phyloP scores from a whole-genome alignment of 92 coral and sea anemone genomes.

The Heliopora coerulea region DNA sequence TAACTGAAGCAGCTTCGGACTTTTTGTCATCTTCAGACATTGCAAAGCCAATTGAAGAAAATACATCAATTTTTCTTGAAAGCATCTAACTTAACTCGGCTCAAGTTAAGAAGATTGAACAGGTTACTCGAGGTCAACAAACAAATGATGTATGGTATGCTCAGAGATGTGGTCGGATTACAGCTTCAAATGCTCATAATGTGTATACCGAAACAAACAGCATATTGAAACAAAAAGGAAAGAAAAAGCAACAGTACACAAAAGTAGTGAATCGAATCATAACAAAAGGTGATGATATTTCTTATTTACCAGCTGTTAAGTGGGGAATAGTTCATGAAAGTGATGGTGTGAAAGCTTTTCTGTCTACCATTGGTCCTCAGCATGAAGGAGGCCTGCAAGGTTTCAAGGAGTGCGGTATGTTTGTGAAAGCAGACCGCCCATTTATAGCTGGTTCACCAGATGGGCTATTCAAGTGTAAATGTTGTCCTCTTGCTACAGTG shows the following conservation, averaged over 20 bases:
- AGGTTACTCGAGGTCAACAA: constrained; percentile 42
- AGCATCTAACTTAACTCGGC: constrained; percentile 17
- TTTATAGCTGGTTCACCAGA: constrained; percentile 41
- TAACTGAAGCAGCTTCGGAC: constrained; percentile 40
- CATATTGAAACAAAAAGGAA: constrained; percentile 30
- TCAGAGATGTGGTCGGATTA: constrained; percentile 39
- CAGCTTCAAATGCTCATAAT: constrained; percentile 39
- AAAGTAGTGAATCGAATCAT: constrained; percentile 38
- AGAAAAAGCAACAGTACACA: constrained; percentile 29
- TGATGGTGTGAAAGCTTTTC: constrained; percentile 41
- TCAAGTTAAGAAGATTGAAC: constrained; percentile 17
- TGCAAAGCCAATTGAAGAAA: constrained; percentile 26
- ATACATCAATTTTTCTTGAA: constrained; percentile 32
- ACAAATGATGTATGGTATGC: constrained; percentile 37
- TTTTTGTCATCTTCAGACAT: constrained; percentile 36
- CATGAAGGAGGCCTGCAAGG: constrained; percentile 28
- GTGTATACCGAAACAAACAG: constrained; percentile 36
- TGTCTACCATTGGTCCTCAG: constrained; percentile 17
- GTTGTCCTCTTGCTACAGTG: constrained; percentile 23
- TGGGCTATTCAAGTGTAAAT: constrained; percentile 32
- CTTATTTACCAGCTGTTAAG: constrained; percentile 31
- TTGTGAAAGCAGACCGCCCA: constrained; percentile 29
- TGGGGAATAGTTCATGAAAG: constrained; percentile 52
- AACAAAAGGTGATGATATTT: constrained; percentile 18
- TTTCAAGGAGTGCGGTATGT: constrained; percentile 14